Conservation (phyloP, 1,140 invertebrate species). For the Harpegnathos saltator region DNA sequence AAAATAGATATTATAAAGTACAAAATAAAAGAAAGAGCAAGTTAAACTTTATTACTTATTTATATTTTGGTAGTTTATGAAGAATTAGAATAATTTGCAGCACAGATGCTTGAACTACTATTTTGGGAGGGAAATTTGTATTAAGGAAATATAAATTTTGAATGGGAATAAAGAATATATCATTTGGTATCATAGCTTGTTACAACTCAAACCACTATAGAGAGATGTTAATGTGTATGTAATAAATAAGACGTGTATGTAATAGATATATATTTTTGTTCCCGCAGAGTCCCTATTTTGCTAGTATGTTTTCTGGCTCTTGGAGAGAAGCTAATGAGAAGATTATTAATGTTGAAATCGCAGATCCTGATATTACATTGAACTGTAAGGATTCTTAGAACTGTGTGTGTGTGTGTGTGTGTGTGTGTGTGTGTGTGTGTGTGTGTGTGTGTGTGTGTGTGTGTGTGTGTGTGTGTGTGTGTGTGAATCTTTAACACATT, state of each 20-base stretch:
- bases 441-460: too few relatives aligned
- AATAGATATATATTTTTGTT: too few relatives aligned
- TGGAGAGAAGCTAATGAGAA: constrained; percentile 92
- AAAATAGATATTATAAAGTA: too few relatives aligned
- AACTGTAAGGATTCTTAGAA: constrained; percentile 86
- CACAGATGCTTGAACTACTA: background rate
- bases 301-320: constrained; percentile 93
- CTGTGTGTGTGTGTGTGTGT: too few relatives aligned
- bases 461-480: too few relatives aligned
- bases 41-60: background rate
- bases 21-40: background rate
- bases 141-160: background rate
- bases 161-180: background rate
- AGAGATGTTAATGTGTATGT: background rate
- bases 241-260: background rate
- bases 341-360: constrained; percentile 90
- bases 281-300: constrained; percentile 93
- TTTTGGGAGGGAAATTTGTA: background rate
- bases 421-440: too few relatives aligned
- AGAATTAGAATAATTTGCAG: background rate
- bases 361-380: constrained; percentile 91
- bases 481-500: too few relatives aligned
- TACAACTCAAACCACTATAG: background rate
- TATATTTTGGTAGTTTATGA: background rate
- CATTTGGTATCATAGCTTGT: constrained; percentile 8